Evolutionary conservation across 2,113 vertebrate species (phyloP), one percentile per base, ranked within the genome.

Genomic region (Gasterosteus aculeatus): DNA sequence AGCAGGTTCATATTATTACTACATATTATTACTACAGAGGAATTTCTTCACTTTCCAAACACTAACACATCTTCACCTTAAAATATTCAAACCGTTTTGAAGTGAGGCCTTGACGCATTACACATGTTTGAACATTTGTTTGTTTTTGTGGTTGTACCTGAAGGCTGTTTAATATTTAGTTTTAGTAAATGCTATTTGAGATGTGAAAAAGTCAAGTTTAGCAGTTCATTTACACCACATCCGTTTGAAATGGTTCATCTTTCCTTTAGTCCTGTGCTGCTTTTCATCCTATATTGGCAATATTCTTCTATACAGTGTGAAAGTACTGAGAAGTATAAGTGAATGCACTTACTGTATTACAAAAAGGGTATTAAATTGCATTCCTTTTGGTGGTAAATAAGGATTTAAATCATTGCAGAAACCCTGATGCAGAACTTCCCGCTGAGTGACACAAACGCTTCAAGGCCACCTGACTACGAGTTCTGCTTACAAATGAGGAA

Each of bases 1-100:
- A 69, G 65, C 71, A 58, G n/a, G n/a, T 62, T 58, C 47, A 33
- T 53, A 10, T 56, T 56, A 22, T 71, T 49, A n/a, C n/a, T n/a
- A n/a, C n/a, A n/a, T n/a, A n/a, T n/a, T n/a, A n/a, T n/a, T n/a
- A n/a, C 42, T 16, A 8, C 14, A 31, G 8, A 69, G 29, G 46
- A 62, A 74, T 72, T 69, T 22, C 9, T 49, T 47, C 49, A 47
- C 7, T 15, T 47, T 14, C 5, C n/a, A n/a, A n/a, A 33, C 35
- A 31, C 33, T 22, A 16, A 8, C 33, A 57, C 11, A 35, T 44
- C 19, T 38, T 57, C 49, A 74, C 12, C 7, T 4, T 31, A n/a
- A 62, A 4, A 16, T 66, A 31, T 39, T 59, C 26, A 26, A 12
- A 12, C 51, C 12, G 18, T 33, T 15, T 29, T 51, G 5, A 72